Conservation (phyloP, 2,113 vertebrate species). For the Albula glossodonta region DNA sequence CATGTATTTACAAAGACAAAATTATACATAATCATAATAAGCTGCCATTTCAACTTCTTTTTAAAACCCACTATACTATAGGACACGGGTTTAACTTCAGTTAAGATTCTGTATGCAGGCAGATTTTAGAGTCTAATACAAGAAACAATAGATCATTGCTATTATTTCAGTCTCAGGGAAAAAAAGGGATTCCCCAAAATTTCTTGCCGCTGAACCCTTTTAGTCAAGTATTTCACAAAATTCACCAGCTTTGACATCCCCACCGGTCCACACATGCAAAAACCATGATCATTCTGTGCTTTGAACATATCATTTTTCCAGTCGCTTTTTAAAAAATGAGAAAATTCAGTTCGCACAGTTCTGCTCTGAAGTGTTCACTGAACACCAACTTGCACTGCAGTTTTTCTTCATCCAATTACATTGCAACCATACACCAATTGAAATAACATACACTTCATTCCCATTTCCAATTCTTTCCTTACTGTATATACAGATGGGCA, state of each 20-base stretch:
- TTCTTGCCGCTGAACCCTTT: neutral
- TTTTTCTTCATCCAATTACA: neutral
- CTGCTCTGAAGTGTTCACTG: neutral
- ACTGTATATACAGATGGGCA: neutral
- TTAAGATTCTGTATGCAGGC: slow-evolving; percentile 24
- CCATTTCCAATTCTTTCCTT: neutral
- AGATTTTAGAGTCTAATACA: slow-evolving; percentile 31
- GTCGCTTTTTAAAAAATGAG: neutral
- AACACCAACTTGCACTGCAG: neutral
- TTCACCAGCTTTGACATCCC: neutral
- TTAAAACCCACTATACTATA: slow-evolving; percentile 44
- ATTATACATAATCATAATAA: slow-evolving; percentile 62
- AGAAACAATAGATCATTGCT: slow-evolving; percentile 32
- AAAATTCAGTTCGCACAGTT: neutral
- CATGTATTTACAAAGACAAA: slow-evolving; percentile 66
- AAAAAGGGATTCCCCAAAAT: neutral
- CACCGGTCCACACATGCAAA: neutral
- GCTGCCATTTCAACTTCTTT: slow-evolving; percentile 65
- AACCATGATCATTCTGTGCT: neutral
- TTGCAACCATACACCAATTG: neutral
- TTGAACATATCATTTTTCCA: neutral
- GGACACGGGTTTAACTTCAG: slow-evolving; percentile 35
- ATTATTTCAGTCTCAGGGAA: neutral
- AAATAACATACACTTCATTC: neutral
- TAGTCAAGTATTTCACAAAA: neutral